These are phyloP conservation scores for Reticulitermes speratus DNA, from an alignment of 1,140 invertebrate genomes.

Conservation along the genomic window DNA sequence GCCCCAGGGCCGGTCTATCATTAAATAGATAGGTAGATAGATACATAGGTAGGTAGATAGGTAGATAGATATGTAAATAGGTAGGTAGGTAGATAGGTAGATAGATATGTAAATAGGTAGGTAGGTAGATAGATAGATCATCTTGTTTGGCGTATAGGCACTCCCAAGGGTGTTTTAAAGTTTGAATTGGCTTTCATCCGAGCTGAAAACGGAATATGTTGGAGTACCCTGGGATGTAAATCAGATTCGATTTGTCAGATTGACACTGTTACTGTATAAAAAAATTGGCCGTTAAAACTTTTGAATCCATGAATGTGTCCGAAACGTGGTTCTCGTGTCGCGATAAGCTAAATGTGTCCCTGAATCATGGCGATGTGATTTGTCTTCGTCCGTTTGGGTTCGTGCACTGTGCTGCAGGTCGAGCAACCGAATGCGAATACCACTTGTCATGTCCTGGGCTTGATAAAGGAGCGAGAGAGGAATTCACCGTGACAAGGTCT, in stretches of 20 bases:
- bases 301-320: not conserved
- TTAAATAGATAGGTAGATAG: no score
- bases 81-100: no score
- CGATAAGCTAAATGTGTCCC: not conserved
- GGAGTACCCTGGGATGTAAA: not conserved
- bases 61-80: no score
- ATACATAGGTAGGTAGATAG: no score
- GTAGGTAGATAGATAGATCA: no score
- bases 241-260: not conserved
- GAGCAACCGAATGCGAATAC: not conserved
- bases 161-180: no score
- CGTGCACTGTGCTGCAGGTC: not conserved
- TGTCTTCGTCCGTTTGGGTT: not conserved
- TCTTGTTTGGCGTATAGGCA: no score
- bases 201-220: not conserved
- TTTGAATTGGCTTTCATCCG: not conserved
- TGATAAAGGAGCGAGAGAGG: not conserved
- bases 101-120: no score
- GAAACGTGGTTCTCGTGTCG: not conserved
- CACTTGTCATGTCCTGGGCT: not conserved
- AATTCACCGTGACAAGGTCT: no score
- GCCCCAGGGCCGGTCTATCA: no score
- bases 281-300: not conserved
- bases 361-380: not conserved
- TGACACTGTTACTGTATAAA: not conserved